phyloP scores from a whole-genome alignment of 2,797 vertebrate species.

The Helarctos malayanus region DNA sequence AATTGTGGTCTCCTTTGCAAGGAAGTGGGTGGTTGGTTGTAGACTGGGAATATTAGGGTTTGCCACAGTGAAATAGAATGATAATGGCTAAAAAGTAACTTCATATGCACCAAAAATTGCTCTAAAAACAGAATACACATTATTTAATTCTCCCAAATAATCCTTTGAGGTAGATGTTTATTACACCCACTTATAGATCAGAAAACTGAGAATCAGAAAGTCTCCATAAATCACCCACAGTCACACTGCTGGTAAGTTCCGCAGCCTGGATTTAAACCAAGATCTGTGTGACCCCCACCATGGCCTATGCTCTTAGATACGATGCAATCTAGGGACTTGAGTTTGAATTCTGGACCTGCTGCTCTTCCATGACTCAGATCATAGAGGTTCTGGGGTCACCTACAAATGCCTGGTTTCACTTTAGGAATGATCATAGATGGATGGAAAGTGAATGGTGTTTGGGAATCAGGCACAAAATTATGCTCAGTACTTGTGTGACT shows the following conservation, averaged over 20 bases:
- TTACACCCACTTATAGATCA: neutral
- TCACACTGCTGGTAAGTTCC: neutral
- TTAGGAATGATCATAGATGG: neutral
- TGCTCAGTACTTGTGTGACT: neutral
- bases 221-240: neutral
- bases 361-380: neutral
- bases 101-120: neutral
- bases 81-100: neutral
- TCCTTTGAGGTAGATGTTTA: neutral
- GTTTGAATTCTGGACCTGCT: neutral
- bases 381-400: neutral
- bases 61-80: neutral
- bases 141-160: neutral
- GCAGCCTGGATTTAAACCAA: neutral
- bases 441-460: neutral
- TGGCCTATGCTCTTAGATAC: neutral
- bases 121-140: neutral
- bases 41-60: neutral
- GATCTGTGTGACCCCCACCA: neutral
- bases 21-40: neutral
- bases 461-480: neutral
- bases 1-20: neutral
- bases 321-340: neutral
- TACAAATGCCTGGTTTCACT: neutral
- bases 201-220: neutral